Evolutionary conservation across 2,888 invertebrate species (phyloP).

Genomic region (Agriopis leucophaearia): DNA sequence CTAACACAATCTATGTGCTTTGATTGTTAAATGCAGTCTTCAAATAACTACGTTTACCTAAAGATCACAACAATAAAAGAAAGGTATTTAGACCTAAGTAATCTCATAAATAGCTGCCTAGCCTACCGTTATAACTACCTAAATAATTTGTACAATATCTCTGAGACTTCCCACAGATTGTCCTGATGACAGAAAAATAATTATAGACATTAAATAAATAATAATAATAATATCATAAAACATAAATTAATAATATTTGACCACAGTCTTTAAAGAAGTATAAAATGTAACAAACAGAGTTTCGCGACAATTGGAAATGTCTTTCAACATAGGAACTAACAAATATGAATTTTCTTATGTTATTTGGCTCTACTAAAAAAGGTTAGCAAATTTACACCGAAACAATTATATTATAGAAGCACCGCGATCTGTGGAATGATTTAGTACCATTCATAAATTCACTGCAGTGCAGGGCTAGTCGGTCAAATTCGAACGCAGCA

Average conservation of each 20-base stretch:
- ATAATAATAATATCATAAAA: constrained; percentile 69
- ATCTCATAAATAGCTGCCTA: constrained; percentile 85
- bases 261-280: constrained; percentile 80
- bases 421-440: constrained; percentile 70
- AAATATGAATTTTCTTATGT: constrained; percentile 58
- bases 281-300: constrained; percentile 70
- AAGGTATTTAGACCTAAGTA: constrained; percentile 77
- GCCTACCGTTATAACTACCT: constrained; percentile 70
- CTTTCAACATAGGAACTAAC: constrained; percentile 80
- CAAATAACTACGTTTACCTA: constrained; percentile 69
- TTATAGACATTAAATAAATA: constrained; percentile 79
- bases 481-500: background rate
- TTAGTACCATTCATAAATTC: constrained; percentile 57
- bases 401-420: constrained; percentile 53
- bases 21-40: constrained; percentile 83
- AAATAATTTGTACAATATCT: constrained; percentile 85
- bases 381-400: constrained; percentile 55
- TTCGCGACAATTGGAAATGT: constrained; percentile 72
- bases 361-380: constrained; percentile 73
- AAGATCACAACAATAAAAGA: constrained; percentile 81
- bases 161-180: constrained; percentile 71
- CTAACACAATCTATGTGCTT: constrained; percentile 65
- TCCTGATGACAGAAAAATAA: constrained; percentile 71
- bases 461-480: background rate
- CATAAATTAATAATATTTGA: constrained; percentile 81